Evolutionary conservation across 2,797 vertebrate species (phyloP), one percentile per base, ranked within the genome.

Genomic region (Hemitrygon akajei): DNA sequence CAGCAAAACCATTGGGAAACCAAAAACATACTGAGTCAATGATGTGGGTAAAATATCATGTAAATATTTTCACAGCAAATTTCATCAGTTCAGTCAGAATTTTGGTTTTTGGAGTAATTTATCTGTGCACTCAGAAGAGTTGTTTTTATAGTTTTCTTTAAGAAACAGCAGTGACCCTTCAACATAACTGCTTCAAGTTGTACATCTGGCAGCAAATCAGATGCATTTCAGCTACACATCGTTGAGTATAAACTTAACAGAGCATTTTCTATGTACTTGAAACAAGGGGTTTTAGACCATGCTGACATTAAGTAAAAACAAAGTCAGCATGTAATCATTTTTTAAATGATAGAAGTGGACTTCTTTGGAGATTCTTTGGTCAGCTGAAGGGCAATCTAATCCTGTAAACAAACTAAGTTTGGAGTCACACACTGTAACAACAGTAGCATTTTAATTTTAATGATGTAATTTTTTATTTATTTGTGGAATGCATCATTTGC

Each of bases 111-210:
- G 76, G 69, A 58, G 76, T 56, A 93, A 93, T 47, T 93, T 47
- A 93, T 93, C 18, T 27, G 58, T 56, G 34, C 69, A 18, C 91
- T 58, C 71, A 76, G 12, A 73, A 75, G 91, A 93, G 75, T 93
- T 93, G 71, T 93, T 75, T 93, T 76, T 76, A 73, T 93, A 93
- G 69, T 93, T 93, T 76, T 58, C 91, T 47, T 92, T 75, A 75
- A 75, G 91, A 76, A 93, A 93, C 91, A 93, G 91, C 71, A 93
- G 91, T 93, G 69, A 93, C 91, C 91, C 91, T 93, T 93, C 91
- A 92, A 92, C 73, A 56, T 92, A 92, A 92, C 37, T 73, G 91
- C 71, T 75, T 92, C 91, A 56, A 93, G 91, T 93, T 22, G 37
- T 47, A 89, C 86, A 89, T 69, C 37, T 89, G 86, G 86, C 86